phyloP scores from a whole-genome alignment of 92 coral and sea anemone species.

The Meandrina meandrites region DNA sequence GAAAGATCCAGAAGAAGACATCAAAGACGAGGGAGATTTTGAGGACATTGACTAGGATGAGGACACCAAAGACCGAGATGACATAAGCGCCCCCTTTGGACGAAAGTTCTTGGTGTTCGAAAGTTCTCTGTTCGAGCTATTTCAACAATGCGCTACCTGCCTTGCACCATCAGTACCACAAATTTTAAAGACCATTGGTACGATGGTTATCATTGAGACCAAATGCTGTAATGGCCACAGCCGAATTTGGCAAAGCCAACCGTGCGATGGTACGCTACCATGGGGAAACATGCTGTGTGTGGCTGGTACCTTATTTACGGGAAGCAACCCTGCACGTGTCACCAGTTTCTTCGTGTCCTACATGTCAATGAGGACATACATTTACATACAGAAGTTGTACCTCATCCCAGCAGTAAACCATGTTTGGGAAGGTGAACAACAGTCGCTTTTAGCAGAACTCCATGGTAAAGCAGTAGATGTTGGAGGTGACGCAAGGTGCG shows the following conservation, averaged over 20 bases:
- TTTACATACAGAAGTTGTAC: slow-evolving; percentile 34
- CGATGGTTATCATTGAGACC: slow-evolving; percentile 36
- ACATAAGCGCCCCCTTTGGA: too few species aligned
- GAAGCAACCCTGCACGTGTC: slow-evolving; percentile 27
- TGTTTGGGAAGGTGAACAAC: slow-evolving; percentile 45
- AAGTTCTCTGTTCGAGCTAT: too few species aligned
- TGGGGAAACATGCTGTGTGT: slow-evolving; percentile 54
- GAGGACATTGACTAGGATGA: too few species aligned
- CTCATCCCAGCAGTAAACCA: slow-evolving; percentile 48
- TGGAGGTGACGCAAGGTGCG: slow-evolving; percentile 62
- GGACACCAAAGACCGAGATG: too few species aligned
- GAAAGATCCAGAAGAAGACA: too few species aligned
- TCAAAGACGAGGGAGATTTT: too few species aligned
- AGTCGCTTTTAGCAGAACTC: slow-evolving; percentile 33
- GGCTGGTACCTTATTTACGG: slow-evolving; percentile 44
- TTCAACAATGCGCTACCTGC: slow-evolving; percentile 1
- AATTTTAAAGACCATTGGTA: slow-evolving; percentile 31
- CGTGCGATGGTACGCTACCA: slow-evolving; percentile 41
- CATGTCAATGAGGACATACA: slow-evolving; percentile 43
- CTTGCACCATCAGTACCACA: slow-evolving; percentile 26
- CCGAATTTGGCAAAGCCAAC: slow-evolving; percentile 33
- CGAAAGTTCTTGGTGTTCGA: too few species aligned
- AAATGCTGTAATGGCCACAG: slow-evolving; percentile 47
- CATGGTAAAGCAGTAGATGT: slow-evolving; percentile 41
- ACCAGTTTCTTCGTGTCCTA: slow-evolving; percentile 30